Conservation (phyloP, 2,113 vertebrate genomes). For the Conger conger region DNA sequence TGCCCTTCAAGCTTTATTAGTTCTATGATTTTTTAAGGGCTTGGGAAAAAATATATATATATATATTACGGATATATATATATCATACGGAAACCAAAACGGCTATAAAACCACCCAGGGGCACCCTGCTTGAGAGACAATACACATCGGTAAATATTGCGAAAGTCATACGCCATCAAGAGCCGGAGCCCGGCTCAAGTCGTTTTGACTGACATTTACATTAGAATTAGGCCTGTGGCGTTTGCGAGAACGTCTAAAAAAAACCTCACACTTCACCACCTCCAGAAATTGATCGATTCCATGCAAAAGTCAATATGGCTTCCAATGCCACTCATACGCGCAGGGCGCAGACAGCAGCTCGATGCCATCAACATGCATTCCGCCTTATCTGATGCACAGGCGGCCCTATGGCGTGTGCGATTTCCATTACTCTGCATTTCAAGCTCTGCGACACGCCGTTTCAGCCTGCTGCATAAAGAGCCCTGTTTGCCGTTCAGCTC, state of each 20-base stretch:
- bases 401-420: slow-evolving; percentile 10
- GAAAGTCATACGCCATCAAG: slow-evolving; percentile 40
- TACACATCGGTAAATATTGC: slow-evolving; percentile 49
- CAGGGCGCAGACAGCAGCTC: slow-evolving; percentile 26
- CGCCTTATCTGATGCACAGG: slow-evolving; percentile 26
- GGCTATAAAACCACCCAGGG: slow-evolving; percentile 28
- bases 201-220: slow-evolving; percentile 59
- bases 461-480: slow-evolving; percentile 6
- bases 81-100: slow-evolving; percentile 31
- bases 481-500: background rate
- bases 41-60: slow-evolving; percentile 32
- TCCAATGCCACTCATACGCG: slow-evolving; percentile 24
- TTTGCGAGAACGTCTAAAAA: slow-evolving; percentile 19
- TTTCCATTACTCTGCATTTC: slow-evolving; percentile 37
- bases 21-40: slow-evolving; percentile 27
- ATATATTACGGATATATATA: slow-evolving; percentile 36
- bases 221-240: slow-evolving; percentile 53
- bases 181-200: slow-evolving; percentile 31
- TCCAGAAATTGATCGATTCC: slow-evolving; percentile 40
- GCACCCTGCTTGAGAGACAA: slow-evolving; percentile 32
- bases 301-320: slow-evolving; percentile 25
- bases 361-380: slow-evolving; percentile 17
- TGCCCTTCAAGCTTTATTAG: slow-evolving; percentile 34
- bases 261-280: slow-evolving; percentile 15
- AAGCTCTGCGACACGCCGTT: slow-evolving; percentile 12